Evolutionary conservation across 2,113 vertebrate species (phyloP).

Genomic region (Cavia aperea): DNA sequence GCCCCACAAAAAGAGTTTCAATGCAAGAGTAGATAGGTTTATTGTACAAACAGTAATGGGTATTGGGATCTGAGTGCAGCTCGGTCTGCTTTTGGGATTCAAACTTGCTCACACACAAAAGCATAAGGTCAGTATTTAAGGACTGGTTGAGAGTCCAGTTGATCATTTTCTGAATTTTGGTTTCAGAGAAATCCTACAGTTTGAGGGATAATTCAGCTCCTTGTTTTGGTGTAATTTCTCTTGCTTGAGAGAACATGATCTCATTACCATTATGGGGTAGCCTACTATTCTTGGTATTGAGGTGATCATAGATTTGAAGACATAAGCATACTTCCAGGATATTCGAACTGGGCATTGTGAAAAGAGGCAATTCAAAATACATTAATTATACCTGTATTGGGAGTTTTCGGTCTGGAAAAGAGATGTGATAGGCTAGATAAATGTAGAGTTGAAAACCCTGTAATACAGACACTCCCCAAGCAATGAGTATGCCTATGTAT

Average conservation of each 20-base stretch:
- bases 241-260: not conserved
- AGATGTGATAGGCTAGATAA: not conserved
- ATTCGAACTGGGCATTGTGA: not conserved
- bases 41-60: not conserved
- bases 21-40: not conserved
- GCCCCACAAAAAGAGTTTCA: not conserved
- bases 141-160: not conserved
- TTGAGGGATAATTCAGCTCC: not conserved
- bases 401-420: not conserved
- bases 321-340: not conserved
- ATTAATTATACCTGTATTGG: not conserved
- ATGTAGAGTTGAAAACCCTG: not conserved
- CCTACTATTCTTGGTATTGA: not conserved
- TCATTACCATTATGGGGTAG: not conserved
- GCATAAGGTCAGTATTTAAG: not conserved
- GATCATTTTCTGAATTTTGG: not conserved
- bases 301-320: not conserved
- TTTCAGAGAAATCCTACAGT: not conserved
- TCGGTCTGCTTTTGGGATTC: not conserved
- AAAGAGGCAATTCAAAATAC: not conserved
- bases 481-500: not conserved
- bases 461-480: not conserved
- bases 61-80: not conserved
- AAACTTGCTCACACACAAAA: not conserved
- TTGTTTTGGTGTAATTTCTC: not conserved